Evolutionary conservation across 2,888 invertebrate species (phyloP).

Genomic region (Macrosiphum euphorbiae): DNA sequence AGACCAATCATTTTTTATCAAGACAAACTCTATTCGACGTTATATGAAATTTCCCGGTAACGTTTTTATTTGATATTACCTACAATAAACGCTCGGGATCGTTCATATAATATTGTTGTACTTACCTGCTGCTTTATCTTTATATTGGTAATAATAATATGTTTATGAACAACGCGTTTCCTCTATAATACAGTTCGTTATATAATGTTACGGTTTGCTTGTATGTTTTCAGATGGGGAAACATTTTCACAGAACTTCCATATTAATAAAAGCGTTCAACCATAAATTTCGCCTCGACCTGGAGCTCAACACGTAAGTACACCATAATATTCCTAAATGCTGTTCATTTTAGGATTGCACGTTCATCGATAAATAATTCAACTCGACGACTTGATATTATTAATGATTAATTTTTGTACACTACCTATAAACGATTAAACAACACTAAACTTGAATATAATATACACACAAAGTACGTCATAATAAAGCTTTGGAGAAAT

Average conservation of each 20-base stretch:
- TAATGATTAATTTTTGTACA: not conserved
- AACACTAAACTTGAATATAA: not conserved
- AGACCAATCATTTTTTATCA: not conserved
- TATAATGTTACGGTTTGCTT: slow-evolving; percentile 22
- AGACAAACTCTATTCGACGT: not conserved
- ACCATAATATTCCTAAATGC: not conserved
- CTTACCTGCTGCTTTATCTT: not conserved
- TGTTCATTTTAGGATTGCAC: slow-evolving; percentile 15
- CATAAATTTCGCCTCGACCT: slow-evolving; percentile 96
- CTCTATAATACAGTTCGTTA: not conserved
- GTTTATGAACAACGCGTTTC: not conserved
- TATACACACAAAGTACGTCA: not conserved
- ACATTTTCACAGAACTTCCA: slow-evolving; percentile 94
- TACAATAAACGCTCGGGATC: not conserved
- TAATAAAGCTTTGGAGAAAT: not conserved
- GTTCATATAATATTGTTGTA: not conserved
- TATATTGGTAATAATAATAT: not conserved
- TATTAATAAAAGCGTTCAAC: slow-evolving; percentile 96
- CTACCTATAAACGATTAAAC: not conserved
- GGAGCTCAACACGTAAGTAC: slow-evolving; percentile 95
- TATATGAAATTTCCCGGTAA: not conserved
- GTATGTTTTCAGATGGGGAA: slow-evolving; percentile 86
- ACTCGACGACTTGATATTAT: not conserved
- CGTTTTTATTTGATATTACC: not conserved
- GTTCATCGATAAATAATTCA: slow-evolving; percentile 50